Evolutionary conservation across 2,113 vertebrate genomes (phyloP), one percentile per base, ranked within the genome.

Genomic region (Thamnaconus septentrionalis): DNA sequence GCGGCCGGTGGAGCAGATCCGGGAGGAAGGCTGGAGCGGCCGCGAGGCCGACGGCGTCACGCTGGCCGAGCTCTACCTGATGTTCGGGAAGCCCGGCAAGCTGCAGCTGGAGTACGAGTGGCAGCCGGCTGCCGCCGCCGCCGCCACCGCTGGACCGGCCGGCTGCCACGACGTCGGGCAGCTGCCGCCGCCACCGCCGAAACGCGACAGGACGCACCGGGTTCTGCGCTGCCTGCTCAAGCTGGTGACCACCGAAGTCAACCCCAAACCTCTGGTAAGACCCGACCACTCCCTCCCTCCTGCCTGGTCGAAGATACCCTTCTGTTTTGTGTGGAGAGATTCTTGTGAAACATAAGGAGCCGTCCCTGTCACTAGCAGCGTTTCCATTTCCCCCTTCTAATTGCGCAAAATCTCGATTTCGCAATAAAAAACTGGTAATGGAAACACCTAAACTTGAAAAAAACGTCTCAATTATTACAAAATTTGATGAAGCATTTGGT

Each of bases 31-130:
- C 76, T 99, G 97, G 97, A 96, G 89, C 53, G 71, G 91, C 3
- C 92, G 93, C 53, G 95, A 93, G 43, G 92, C 94, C 0, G 96
- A 97, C 78, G 94, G 94, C 76, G 94, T 99, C 70, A 99, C 97
- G 0, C 84, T 99, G 85, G 97, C 97, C 1, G 97, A 99, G 91
- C 92, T 99, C 88, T 99, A 99, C 93, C 93, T 99, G 91, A 99
- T 98, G 97, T 93, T 96, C 84, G 97, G 97, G 81, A 98, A 98
- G 81, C 97, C 97, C 0, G 94, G 91, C 71, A 99, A 98, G 82
- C 66, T 99, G 84, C 96, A 96, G 89, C 89, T 99, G 56, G 97
- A 99, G 59, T 99, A 99, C 0, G 97, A 99, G 78, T 99, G 97
- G 97, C 88, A 96, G 82, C 83, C 94, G 0, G 80, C 50, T 0